A percentile compares a stretch with the other conserved stretches of the same genome.
Evolutionary conservation across 2,113 vertebrate genomes (phyloP).

Genomic region (Alaudala cheleensis): DNA sequence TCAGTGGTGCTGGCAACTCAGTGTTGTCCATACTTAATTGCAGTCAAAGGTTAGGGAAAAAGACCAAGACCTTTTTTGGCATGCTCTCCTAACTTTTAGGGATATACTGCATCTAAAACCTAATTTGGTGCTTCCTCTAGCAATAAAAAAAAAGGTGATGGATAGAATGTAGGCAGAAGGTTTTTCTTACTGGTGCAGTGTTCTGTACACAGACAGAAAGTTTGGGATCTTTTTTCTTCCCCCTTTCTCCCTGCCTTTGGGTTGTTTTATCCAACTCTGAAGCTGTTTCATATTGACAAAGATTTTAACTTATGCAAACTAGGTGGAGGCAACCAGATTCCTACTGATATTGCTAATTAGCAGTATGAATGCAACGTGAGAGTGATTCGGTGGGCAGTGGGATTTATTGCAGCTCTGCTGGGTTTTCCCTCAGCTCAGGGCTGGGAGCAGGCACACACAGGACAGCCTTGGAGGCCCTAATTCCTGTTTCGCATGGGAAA

Average conservation of each 20-base stretch:
- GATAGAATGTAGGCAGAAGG: neutral
- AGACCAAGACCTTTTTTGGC: neutral
- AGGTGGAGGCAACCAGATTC: neutral
- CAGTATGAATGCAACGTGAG: too few relatives aligned
- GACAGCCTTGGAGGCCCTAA: neutral
- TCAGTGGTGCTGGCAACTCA: neutral
- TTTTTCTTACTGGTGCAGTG: neutral
- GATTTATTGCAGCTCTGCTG: neutral
- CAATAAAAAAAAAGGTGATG: neutral
- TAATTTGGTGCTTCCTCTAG: neutral
- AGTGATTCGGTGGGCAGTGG: neutral
- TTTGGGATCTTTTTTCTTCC: neutral
- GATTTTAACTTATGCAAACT: neutral
- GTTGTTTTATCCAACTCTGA: neutral
- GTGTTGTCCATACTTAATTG: neutral
- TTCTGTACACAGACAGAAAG: neutral
- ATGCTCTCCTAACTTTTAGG: neutral
- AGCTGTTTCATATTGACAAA: neutral
- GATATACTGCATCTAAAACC: neutral
- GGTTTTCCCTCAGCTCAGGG: neutral
- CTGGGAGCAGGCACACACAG: neutral
- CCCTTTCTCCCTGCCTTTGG: accelerated
- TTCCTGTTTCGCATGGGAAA: neutral
- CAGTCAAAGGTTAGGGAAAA: neutral
- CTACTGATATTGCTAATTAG: neutral